A percentile compares a stretch with the other conserved stretches of the same genome.
These are phyloP conservation scores for Manis javanica DNA, from an alignment of 2,797 vertebrate genomes.

Conservation along the genomic window DNA sequence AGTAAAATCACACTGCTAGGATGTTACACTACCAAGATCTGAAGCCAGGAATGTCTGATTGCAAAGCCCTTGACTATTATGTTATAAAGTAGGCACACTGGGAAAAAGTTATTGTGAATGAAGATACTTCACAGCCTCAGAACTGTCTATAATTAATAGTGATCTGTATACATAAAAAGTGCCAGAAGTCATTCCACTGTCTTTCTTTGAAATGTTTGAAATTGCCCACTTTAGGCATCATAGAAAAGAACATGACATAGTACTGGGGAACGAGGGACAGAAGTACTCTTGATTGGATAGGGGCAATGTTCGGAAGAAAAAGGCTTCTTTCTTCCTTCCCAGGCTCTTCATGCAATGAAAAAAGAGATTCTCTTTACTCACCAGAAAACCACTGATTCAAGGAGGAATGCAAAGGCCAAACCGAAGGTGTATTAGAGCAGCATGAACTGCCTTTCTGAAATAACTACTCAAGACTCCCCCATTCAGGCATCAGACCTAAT, in stretches of 20 bases:
- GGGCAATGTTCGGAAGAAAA: not conserved
- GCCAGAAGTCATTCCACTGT: not conserved
- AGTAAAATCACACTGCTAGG: not conserved
- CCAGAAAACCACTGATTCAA: slow-evolving; percentile 57
- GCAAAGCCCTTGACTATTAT: not conserved
- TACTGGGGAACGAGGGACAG: not conserved
- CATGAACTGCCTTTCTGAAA: slow-evolving; percentile 37
- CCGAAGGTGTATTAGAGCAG: not conserved
- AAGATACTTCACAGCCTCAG: not conserved
- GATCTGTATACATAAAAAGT: not conserved
- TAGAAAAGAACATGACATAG: not conserved
- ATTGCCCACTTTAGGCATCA: not conserved
- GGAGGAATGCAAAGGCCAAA: slow-evolving; percentile 24
- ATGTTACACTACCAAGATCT: not conserved
- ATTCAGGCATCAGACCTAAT: not conserved
- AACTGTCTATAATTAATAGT: not conserved
- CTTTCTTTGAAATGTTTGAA: slow-evolving; percentile 5
- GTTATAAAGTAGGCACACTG: not conserved
- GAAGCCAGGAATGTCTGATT: not conserved
- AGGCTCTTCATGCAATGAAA: slow-evolving; percentile 14
- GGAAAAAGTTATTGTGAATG: not conserved
- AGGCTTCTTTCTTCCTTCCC: not conserved
- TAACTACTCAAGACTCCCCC: not conserved
- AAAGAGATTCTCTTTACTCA: slow-evolving; percentile 48
- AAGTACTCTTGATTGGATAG: not conserved